A percentile compares a stretch with the other conserved stretches of the same genome.
phyloP scores from a whole-genome alignment of 2,888 invertebrate genomes.

The Plusia festucae region DNA sequence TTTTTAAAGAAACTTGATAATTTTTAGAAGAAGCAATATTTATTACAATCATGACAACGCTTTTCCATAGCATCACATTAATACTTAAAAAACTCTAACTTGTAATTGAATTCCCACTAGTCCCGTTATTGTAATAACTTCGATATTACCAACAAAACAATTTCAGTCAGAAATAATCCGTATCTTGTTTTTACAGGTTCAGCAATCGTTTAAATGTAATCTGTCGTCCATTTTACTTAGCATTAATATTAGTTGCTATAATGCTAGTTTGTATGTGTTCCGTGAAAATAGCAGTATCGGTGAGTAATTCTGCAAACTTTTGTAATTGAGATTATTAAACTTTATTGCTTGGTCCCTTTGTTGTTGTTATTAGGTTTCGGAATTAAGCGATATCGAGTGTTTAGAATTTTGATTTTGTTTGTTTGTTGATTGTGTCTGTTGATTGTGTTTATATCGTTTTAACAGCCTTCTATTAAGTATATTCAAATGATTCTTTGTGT shows the following conservation, averaged over 20 bases:
- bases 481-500: too few relatives aligned
- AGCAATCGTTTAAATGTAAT: constrained; percentile 79
- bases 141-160: constrained; percentile 1
- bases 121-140: background rate
- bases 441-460: background rate
- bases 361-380: constrained; percentile 22
- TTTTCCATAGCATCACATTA: too few relatives aligned
- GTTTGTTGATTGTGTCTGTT: background rate
- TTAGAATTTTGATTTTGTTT: constrained; percentile 13
- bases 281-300: constrained; percentile 83
- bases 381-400: constrained; percentile 16
- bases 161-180: constrained; percentile 16
- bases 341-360: constrained; percentile 41
- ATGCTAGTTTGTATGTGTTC: constrained; percentile 84
- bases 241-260: constrained; percentile 77
- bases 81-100: background rate
- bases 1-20: too few relatives aligned
- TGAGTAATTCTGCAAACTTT: constrained; percentile 65
- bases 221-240: constrained; percentile 79
- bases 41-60: too few relatives aligned
- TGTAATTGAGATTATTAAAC: constrained; percentile 34
- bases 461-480: too few relatives aligned
- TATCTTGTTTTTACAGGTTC: constrained; percentile 69
- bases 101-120: background rate
- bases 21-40: too few relatives aligned